These are phyloP conservation scores for Vombatus ursinus DNA, from an alignment of 2,113 vertebrate genomes.

Conservation along the genomic window DNA sequence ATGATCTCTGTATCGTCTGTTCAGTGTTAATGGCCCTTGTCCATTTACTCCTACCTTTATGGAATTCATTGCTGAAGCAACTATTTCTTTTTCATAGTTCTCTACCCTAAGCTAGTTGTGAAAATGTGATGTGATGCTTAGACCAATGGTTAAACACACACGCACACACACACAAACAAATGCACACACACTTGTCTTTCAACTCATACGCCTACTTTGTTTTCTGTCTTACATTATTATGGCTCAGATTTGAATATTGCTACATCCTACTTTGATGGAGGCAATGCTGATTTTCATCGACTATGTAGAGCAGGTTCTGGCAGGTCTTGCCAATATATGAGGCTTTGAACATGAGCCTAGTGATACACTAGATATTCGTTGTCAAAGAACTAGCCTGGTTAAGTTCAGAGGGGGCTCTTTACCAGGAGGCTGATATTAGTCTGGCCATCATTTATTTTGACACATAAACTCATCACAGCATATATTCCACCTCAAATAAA, in stretches of 20 bases:
- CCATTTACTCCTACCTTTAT: neutral
- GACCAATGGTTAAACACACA: neutral
- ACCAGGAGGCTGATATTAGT: neutral
- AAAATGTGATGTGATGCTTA: neutral
- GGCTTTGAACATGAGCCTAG: neutral
- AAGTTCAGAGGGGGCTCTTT: neutral
- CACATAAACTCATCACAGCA: neutral
- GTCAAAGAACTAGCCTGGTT: neutral
- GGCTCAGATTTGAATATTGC: neutral
- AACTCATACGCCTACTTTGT: neutral
- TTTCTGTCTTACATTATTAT: neutral
- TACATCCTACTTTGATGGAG: neutral
- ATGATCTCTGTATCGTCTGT: neutral
- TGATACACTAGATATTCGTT: neutral
- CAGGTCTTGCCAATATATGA: neutral
- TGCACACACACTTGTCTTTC: neutral
- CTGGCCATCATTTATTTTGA: neutral
- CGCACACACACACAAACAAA: neutral
- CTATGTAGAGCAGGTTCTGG: neutral
- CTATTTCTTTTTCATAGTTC: neutral
- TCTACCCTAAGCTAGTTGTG: neutral
- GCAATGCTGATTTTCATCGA: neutral
- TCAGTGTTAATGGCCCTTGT: neutral
- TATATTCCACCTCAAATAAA: neutral
- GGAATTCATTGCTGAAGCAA: neutral